A percentile compares a stretch with the other conserved stretches of the same genome.
These are phyloP conservation scores for Oryzias celebensis DNA, from an alignment of 2,113 vertebrate species.

Conservation along the genomic window DNA sequence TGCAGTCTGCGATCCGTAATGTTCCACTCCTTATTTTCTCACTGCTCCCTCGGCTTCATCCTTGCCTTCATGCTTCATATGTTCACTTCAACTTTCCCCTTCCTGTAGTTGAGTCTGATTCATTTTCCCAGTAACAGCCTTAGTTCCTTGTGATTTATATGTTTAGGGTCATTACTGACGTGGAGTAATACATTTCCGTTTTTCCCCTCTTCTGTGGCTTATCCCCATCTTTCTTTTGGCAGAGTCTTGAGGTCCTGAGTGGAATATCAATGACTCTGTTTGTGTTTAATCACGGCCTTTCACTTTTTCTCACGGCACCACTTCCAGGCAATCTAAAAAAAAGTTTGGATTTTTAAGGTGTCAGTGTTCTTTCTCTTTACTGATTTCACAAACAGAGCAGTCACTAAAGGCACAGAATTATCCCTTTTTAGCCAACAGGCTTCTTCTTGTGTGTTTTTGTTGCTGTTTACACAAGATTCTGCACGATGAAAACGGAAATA, in stretches of 20 bases:
- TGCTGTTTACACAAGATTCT: background rate
- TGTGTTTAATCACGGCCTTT: slow-evolving; percentile 69
- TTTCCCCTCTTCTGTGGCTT: slow-evolving; percentile 51
- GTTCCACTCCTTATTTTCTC: slow-evolving; percentile 32
- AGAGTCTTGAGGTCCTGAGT: slow-evolving; percentile 54
- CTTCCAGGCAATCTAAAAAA: slow-evolving; percentile 18
- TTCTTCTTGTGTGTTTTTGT: background rate
- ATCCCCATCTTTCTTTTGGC: slow-evolving; percentile 63
- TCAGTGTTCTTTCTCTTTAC: slow-evolving; percentile 1
- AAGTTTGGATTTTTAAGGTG: slow-evolving; percentile 35
- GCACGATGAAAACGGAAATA: background rate
- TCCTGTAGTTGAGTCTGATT: slow-evolving; percentile 51
- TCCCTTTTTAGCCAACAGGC: background rate
- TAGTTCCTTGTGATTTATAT: slow-evolving; percentile 78
- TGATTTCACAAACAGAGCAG: background rate
- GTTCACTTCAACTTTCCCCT: slow-evolving; percentile 29
- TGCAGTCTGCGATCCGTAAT: slow-evolving; percentile 27
- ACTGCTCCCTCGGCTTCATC: slow-evolving; percentile 24
- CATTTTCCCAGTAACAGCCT: slow-evolving; percentile 65
- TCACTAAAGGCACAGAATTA: background rate
- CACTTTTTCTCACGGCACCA: slow-evolving; percentile 24
- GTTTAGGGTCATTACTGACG: slow-evolving; percentile 80
- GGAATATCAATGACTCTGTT: slow-evolving; percentile 77
- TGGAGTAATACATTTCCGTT: slow-evolving; percentile 77
- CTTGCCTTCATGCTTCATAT: slow-evolving; percentile 44